Evolutionary conservation across 2,113 vertebrate genomes (phyloP).

Genomic region (Platysteira castanea): DNA sequence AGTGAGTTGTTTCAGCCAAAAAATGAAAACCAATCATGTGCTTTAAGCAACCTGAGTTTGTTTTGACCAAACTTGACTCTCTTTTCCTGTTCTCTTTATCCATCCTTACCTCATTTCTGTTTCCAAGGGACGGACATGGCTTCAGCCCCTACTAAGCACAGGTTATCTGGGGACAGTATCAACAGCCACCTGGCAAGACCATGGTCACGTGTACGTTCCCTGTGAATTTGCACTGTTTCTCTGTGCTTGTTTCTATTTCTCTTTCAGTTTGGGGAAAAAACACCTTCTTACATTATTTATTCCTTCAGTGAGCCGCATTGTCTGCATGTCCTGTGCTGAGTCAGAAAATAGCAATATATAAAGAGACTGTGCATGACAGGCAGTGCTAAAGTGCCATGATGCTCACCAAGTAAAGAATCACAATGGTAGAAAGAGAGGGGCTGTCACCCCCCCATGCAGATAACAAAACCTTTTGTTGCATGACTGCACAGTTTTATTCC

Average conservation of each 20-base stretch:
- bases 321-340: not conserved
- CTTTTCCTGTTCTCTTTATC: not conserved
- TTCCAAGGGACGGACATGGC: not conserved
- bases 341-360: not conserved
- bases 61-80: not conserved
- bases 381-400: not conserved
- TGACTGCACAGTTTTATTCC: not conserved
- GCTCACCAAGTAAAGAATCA: not conserved
- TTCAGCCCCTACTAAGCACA: not conserved
- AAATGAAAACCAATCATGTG: not conserved
- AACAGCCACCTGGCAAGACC: not conserved
- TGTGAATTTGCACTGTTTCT: rapidly evolving
- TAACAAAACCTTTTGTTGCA: not conserved
- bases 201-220: rapidly evolving
- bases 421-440: not conserved
- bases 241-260: not conserved
- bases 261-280: not conserved
- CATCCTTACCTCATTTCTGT: not conserved
- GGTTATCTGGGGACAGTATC: not conserved
- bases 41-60: not conserved
- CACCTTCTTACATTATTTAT: not conserved
- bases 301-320: rapidly evolving
- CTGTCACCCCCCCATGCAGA: rapidly evolving
- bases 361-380: not conserved
- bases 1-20: not conserved